A percentile compares a stretch with the other conserved stretches of the same genome.
These are phyloP conservation scores for Mormyrus hasselquistii DNA, from an alignment of 2,797 vertebrate species.

Conservation along the genomic window DNA sequence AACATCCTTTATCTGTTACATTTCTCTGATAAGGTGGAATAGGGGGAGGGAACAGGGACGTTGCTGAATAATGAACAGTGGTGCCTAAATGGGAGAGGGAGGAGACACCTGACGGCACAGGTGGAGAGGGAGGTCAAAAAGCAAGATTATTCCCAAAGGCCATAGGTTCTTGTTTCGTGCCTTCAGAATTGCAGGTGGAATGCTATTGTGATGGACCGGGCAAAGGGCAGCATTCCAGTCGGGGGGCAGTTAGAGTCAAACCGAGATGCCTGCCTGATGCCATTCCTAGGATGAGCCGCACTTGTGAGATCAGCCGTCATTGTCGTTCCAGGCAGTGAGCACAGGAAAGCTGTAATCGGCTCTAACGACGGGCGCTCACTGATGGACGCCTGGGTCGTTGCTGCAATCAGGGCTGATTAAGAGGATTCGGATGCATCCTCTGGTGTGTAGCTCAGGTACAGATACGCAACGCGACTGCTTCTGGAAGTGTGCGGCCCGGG, in stretches of 20 bases:
- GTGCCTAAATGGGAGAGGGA: slow-evolving; percentile 39
- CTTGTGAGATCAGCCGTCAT: neutral
- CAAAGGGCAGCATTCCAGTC: slow-evolving; percentile 50
- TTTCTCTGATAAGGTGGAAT: neutral
- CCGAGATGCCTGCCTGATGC: slow-evolving; percentile 37
- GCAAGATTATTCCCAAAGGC: slow-evolving; percentile 25
- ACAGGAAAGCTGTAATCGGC: neutral
- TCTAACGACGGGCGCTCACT: neutral
- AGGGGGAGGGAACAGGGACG: slow-evolving; percentile 22
- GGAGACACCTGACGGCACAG: slow-evolving; percentile 33
- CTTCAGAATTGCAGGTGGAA: slow-evolving; percentile 38
- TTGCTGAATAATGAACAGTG: neutral
- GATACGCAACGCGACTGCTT: slow-evolving; percentile 29
- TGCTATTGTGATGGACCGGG: slow-evolving; percentile 44
- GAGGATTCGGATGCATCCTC: slow-evolving; percentile 48
- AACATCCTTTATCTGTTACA: slow-evolving; percentile 1
- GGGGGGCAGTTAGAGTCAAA: slow-evolving; percentile 27
- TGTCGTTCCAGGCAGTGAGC: slow-evolving; percentile 14
- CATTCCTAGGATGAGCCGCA: neutral
- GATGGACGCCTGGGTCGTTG: slow-evolving; percentile 26
- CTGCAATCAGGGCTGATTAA: slow-evolving; percentile 48
- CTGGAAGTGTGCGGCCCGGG: slow-evolving; percentile 16
- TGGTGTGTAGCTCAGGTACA: slow-evolving; percentile 50
- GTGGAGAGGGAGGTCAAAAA: slow-evolving; percentile 18
- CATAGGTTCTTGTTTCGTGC: neutral